Evolutionary conservation across 1,140 invertebrate species (phyloP).

Genomic region (Leptestheria dahalacensis): DNA sequence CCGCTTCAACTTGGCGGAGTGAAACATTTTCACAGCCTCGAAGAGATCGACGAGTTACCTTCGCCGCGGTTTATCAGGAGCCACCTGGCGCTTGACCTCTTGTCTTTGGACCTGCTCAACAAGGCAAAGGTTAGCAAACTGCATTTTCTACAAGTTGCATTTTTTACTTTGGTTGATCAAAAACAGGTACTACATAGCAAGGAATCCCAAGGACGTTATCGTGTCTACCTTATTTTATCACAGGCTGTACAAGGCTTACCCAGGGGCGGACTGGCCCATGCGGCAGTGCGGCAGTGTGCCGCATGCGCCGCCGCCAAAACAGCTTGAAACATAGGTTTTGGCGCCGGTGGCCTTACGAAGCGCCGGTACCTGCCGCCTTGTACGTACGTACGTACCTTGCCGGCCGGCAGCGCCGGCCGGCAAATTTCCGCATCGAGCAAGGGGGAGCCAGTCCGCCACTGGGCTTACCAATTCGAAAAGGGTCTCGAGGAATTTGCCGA

Average conservation of each 20-base stretch:
- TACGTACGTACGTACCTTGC: too few relatives aligned
- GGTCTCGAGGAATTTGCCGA: slow-evolving; percentile 23
- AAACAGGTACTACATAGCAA: slow-evolving; percentile 51
- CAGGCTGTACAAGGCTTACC: slow-evolving; percentile 38
- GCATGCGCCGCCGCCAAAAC: too few relatives aligned
- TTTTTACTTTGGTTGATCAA: background rate
- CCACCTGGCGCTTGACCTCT: slow-evolving; percentile 48
- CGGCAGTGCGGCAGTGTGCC: too few relatives aligned
- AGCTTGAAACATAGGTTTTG: too few relatives aligned
- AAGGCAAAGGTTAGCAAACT: slow-evolving; percentile 33
- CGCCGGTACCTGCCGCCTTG: too few relatives aligned
- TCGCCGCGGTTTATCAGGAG: slow-evolving; percentile 35
- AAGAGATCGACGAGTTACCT: slow-evolving; percentile 5
- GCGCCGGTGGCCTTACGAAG: too few relatives aligned
- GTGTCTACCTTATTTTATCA: slow-evolving; percentile 72
- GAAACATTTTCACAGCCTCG: background rate
- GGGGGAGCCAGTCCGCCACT: too few relatives aligned
- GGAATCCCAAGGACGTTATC: slow-evolving; percentile 72
- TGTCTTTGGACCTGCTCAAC: slow-evolving; percentile 47
- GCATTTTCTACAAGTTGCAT: background rate
- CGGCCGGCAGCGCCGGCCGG: too few relatives aligned
- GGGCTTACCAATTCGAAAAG: slow-evolving; percentile 25
- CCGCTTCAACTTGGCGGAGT: background rate
- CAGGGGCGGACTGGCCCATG: background rate
- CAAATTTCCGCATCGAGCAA: too few relatives aligned